Conservation (phyloP, 2,888 invertebrate genomes). For the Aradus depressus region DNA sequence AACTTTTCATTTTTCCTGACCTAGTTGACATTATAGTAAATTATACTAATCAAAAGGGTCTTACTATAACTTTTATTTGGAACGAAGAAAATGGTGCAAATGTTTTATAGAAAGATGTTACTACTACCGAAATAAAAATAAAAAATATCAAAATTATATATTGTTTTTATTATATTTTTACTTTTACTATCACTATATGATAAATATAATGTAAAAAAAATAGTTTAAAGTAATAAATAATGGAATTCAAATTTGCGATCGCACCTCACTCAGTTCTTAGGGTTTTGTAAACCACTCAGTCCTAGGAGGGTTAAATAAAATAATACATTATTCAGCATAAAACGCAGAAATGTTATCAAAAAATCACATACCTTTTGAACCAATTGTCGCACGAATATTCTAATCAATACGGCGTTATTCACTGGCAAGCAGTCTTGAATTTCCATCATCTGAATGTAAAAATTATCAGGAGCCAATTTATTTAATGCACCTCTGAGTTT, state of each 20-base stretch:
- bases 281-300: no score
- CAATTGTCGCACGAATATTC: constrained; percentile 21
- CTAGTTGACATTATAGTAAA: neutral
- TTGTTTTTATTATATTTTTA: no score
- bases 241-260: no score
- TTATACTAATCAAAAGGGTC: neutral
- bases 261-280: no score
- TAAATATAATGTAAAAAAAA: no score
- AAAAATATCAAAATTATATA: neutral
- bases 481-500: constrained; percentile 23
- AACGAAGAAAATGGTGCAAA: neutral
- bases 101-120: no score
- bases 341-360: neutral
- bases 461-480: constrained; percentile 25
- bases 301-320: no score
- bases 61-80: neutral
- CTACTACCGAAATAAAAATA: no score
- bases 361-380: constrained; percentile 19
- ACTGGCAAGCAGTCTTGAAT: constrained; percentile 22
- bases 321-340: neutral
- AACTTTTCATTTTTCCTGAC: neutral
- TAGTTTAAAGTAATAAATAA: no score
- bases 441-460: constrained; percentile 24
- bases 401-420: constrained; percentile 17
- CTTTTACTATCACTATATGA: no score